phyloP scores from a whole-genome alignment of 2,888 invertebrate genomes.

The Plagiodera versicolora region DNA sequence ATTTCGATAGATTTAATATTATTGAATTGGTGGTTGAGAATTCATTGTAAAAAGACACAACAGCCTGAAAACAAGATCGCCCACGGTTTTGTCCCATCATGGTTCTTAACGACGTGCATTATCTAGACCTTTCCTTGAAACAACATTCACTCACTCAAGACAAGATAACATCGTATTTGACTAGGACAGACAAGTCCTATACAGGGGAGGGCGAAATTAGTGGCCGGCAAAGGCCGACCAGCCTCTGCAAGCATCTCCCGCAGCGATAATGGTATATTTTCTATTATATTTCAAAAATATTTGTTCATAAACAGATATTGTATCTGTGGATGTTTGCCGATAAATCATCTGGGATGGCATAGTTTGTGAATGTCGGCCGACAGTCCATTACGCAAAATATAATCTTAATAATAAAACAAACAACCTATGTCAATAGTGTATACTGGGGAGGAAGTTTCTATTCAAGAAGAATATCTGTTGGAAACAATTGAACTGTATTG shows the following conservation, averaged over 20 bases:
- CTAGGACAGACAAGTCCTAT: slow-evolving; percentile 11
- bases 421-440: neutral
- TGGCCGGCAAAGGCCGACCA: slow-evolving; percentile 23
- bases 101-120: slow-evolving; percentile 2
- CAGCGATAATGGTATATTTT: slow-evolving; percentile 31
- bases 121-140: slow-evolving; percentile 4
- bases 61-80: neutral
- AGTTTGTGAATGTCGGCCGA: slow-evolving; percentile 1
- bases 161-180: slow-evolving; percentile 26
- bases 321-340: slow-evolving; percentile 25
- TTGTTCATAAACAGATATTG: slow-evolving; percentile 33
- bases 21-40: no score
- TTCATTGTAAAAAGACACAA: no score
- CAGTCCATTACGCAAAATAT: neutral
- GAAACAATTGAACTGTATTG: no score
- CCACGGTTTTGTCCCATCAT: neutral
- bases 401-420: neutral
- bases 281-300: slow-evolving; percentile 29
- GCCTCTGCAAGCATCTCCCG: slow-evolving; percentile 19
- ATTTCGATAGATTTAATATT: no score
- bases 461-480: no score
- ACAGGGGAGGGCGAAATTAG: slow-evolving; percentile 20
- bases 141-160: slow-evolving; percentile 12
- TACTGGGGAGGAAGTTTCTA: neutral
- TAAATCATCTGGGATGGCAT: slow-evolving; percentile 25